Percentiles rank a stretch among this genome's conserved stretches.
phyloP scores from a whole-genome alignment of 2,888 invertebrate species.

The Rotaria macrura region DNA sequence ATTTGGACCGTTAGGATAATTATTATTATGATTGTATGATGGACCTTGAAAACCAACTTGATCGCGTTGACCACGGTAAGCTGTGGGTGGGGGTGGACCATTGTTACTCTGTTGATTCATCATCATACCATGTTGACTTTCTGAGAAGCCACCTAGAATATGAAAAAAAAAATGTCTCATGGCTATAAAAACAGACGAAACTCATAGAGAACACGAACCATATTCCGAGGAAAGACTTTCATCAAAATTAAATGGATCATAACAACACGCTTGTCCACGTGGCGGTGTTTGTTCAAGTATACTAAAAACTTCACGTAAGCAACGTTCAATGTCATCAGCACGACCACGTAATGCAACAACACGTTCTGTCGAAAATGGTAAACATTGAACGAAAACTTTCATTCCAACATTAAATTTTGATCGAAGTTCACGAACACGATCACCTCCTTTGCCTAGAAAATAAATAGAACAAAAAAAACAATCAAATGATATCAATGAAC shows the following conservation, averaged over 20 bases:
- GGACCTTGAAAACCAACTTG: not conserved
- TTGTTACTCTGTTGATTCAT: not conserved
- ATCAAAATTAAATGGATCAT: constrained; percentile 91
- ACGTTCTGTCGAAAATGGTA: constrained; percentile 91
- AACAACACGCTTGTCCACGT: constrained; percentile 55
- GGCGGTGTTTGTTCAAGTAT: constrained; percentile 44
- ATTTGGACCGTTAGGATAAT: not conserved
- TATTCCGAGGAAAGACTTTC: constrained; percentile 85
- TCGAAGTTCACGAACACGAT: not conserved
- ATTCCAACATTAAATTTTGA: constrained; percentile 63
- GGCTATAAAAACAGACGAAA: too few relatives aligned
- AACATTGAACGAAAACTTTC: constrained; percentile 68
- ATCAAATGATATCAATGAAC: too few relatives aligned
- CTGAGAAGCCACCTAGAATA: constrained; percentile 13
- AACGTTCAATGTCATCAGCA: constrained; percentile 54
- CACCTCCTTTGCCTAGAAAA: not conserved
- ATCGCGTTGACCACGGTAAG: constrained; percentile 34
- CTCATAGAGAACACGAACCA: constrained; percentile 58
- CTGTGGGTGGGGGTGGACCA: constrained; percentile 34
- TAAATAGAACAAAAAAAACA: too few relatives aligned
- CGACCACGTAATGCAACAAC: constrained; percentile 83
- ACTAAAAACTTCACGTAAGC: constrained; percentile 24
- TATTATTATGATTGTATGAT: not conserved
- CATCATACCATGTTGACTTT: not conserved
- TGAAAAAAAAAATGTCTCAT: not conserved